Percentiles rank a stretch among this genome's conserved stretches.
Conservation (phyloP, 2,888 invertebrate genomes). For the Philereme transversata region DNA sequence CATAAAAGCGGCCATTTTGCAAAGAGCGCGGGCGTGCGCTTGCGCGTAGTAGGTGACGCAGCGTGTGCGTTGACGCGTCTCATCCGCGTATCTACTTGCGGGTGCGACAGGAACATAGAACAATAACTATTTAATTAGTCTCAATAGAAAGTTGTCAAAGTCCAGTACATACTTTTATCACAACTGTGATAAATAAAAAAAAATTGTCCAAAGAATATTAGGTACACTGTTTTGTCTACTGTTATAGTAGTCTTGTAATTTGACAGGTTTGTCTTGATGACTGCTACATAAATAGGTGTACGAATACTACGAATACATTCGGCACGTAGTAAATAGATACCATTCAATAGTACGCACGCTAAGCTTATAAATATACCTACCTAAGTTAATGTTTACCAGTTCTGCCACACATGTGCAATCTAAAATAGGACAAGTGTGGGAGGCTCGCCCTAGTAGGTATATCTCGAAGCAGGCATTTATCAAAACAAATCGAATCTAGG, state of each 20-base stretch:
- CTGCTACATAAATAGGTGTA: conserved; percentile 5
- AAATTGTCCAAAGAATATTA: neutral
- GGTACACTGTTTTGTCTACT: neutral
- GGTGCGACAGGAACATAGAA: conserved; percentile 30
- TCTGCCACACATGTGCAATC: conserved; percentile 62
- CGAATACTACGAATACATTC: conserved; percentile 15
- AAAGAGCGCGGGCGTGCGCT: conserved; percentile 46
- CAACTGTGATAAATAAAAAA: neutral
- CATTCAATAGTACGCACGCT: conserved; percentile 32
- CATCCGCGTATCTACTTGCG: conserved; percentile 32
- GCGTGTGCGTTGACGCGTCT: conserved; percentile 40
- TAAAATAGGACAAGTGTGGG: conserved; percentile 78
- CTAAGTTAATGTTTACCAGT: conserved; percentile 53
- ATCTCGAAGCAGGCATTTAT: conserved; percentile 49
- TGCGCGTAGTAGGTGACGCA: conserved; percentile 40
- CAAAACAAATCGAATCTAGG: conserved; percentile 70
- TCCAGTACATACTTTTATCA: conserved; percentile 4
- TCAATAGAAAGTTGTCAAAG: conserved; percentile 21
- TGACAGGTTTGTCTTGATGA: neutral
- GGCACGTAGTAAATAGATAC: conserved; percentile 26
- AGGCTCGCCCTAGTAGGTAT: conserved; percentile 53
- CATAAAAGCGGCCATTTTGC: conserved; percentile 64
- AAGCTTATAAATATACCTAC: conserved; percentile 26
- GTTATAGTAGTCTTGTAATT: neutral
- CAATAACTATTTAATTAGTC: conserved; percentile 17